Conservation (phyloP, 2,113 vertebrate species). For the Scalopus aquaticus region DNA sequence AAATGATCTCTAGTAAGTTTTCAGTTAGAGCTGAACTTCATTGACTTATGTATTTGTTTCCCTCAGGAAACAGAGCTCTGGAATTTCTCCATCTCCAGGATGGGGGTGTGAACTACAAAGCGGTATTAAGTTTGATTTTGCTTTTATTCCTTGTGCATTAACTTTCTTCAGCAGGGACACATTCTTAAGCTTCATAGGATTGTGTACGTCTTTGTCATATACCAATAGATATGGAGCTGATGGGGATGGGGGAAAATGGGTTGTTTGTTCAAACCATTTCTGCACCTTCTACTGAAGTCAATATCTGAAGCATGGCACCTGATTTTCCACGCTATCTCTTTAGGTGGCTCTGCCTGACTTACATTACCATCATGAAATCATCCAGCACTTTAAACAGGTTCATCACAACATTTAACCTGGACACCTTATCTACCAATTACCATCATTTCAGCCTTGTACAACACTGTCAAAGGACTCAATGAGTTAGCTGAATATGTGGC, state of each 20-base stretch:
- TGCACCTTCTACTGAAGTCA: not conserved
- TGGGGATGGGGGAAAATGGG: not conserved
- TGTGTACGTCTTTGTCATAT: not conserved
- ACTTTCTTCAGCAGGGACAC: not conserved
- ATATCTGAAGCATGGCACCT: not conserved
- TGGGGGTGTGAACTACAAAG: constrained; percentile 82
- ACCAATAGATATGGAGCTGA: not conserved
- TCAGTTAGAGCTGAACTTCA: not conserved
- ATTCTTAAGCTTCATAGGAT: constrained; percentile 14
- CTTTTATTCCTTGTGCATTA: not conserved
- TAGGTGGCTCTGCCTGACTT: not conserved
- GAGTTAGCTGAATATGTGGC: not conserved
- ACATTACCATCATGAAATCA: not conserved
- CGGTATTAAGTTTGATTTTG: constrained; percentile 78
- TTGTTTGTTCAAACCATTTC: not conserved
- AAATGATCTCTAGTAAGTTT: not conserved
- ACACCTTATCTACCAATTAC: constrained; percentile 12
- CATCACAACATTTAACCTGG: constrained; percentile 45
- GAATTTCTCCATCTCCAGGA: constrained; percentile 82
- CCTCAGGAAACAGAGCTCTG: constrained; percentile 87
- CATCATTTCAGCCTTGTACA: not conserved
- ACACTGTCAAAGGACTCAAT: not conserved
- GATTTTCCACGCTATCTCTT: constrained; percentile 6
- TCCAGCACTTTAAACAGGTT: constrained; percentile 35
- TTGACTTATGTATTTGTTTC: constrained; percentile 34